These are phyloP conservation scores for Rhyacichthys aspro DNA, from an alignment of 2,797 vertebrate genomes.

Conservation along the genomic window DNA sequence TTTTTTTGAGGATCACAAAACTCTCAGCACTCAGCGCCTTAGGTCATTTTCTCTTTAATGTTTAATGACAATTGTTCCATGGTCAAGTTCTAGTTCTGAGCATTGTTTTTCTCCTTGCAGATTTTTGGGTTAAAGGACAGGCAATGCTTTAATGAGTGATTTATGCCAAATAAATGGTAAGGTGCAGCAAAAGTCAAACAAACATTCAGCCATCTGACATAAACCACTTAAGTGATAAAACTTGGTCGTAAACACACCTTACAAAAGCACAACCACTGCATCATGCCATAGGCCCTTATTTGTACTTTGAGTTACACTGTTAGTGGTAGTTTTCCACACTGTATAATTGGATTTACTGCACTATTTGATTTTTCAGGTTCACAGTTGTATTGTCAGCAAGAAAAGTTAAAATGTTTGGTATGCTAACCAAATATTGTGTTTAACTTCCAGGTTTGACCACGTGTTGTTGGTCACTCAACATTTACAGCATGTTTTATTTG, in stretches of 20 bases:
- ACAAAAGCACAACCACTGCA: constrained; percentile 22
- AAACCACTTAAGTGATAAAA: constrained; percentile 40
- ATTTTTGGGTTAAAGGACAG: neutral
- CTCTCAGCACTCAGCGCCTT: too few relatives aligned
- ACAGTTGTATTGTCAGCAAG: too few relatives aligned
- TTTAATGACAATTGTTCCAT: neutral
- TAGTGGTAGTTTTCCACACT: constrained; percentile 5
- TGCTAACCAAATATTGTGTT: too few relatives aligned
- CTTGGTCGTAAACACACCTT: constrained; percentile 28
- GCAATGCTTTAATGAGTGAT: constrained; percentile 5
- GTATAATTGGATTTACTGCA: too few relatives aligned
- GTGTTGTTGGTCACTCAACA: too few relatives aligned
- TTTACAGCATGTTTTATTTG: too few relatives aligned
- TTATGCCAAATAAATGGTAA: constrained; percentile 6
- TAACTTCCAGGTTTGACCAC: too few relatives aligned
- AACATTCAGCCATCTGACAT: constrained; percentile 4
- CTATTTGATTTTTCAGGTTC: neutral
- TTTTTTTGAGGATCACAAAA: too few relatives aligned
- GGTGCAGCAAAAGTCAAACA: constrained; percentile 1
- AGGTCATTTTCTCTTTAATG: neutral
- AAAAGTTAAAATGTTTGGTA: too few relatives aligned
- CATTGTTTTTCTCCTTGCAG: constrained; percentile 2
- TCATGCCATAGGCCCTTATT: neutral
- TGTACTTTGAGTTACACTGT: constrained; percentile 50
- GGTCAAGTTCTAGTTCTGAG: too few relatives aligned